These are phyloP conservation scores for Drosophila takahashii DNA, from an alignment of 1,140 invertebrate species.

Conservation along the genomic window DNA sequence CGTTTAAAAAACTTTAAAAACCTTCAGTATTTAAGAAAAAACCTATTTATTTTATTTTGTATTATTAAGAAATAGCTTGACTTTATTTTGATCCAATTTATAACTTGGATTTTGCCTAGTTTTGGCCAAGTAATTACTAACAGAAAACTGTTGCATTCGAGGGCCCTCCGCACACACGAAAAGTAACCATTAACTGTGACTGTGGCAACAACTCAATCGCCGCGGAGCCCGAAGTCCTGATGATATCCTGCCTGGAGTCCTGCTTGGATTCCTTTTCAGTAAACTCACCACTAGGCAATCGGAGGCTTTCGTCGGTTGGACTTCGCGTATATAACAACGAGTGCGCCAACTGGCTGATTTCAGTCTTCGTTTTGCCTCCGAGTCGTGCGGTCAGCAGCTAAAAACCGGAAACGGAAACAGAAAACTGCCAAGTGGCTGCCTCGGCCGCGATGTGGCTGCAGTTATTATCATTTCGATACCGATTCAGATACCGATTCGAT, in stretches of 20 bases:
- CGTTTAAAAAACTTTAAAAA: too few species aligned
- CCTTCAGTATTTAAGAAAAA: too few species aligned
- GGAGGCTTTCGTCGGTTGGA: neutral
- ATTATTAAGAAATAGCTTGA: too few species aligned
- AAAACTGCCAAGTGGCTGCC: conserved; percentile 26
- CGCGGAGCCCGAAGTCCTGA: conserved; percentile 1
- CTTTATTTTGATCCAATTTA: neutral
- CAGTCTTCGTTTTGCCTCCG: conserved; percentile 83
- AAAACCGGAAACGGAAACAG: conserved; percentile 34
- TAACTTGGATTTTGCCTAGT: neutral
- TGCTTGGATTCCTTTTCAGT: neutral
- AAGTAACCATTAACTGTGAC: conserved; percentile 28
- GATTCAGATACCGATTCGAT: conserved; percentile 11
- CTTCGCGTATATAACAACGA: conserved; percentile 73
- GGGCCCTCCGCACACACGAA: neutral
- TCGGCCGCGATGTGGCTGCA: conserved; percentile 58
- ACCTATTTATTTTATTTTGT: too few species aligned
- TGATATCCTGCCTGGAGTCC: neutral
- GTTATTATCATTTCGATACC: conserved; percentile 7
- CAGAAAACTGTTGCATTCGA: conserved; percentile 57
- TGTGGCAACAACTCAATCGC: conserved; percentile 32
- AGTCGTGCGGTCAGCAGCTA: conserved; percentile 77
- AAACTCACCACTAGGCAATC: conserved; percentile 48
- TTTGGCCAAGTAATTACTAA: neutral
- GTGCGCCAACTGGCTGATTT: conserved; percentile 71